Percentiles rank a stretch among this genome's conserved stretches.
phyloP scores from a whole-genome alignment of 2,888 invertebrate species.

The Sesia apiformis region DNA sequence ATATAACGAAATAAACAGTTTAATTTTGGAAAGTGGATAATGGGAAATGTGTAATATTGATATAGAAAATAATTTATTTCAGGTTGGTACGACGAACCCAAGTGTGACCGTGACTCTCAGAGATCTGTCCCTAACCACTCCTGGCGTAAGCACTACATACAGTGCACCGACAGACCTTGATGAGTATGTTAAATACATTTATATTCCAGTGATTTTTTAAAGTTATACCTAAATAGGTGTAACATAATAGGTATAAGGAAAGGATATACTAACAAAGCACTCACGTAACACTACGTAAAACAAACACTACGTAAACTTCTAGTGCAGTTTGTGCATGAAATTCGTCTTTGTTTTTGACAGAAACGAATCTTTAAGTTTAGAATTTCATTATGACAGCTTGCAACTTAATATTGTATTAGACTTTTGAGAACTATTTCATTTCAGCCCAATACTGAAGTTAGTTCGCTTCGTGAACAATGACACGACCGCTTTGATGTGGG shows the following conservation, averaged over 20 bases:
- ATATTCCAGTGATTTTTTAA: neutral
- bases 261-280: too few relatives aligned
- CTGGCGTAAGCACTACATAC: conserved; percentile 21
- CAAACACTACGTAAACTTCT: too few relatives aligned
- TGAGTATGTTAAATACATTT: conserved; percentile 34
- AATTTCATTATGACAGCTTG: too few relatives aligned
- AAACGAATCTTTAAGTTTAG: too few relatives aligned
- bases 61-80: conserved; percentile 16
- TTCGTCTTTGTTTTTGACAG: too few relatives aligned
- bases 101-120: conserved; percentile 49
- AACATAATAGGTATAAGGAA: neutral
- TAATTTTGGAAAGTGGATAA: too few relatives aligned
- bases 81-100: conserved; percentile 64
- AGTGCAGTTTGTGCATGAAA: too few relatives aligned
- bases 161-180: conserved; percentile 32
- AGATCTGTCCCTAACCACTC: conserved; percentile 19
- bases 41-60: too few relatives aligned
- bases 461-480: conserved; percentile 85
- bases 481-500: conserved; percentile 86
- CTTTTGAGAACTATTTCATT: conserved; percentile 2
- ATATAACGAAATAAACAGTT: too few relatives aligned
- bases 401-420: too few relatives aligned
- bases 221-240: neutral
- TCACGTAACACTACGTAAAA: too few relatives aligned
- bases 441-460: conserved; percentile 77